Evolutionary conservation across 2,888 invertebrate species (phyloP).

Genomic region (Agrochola circellaris): DNA sequence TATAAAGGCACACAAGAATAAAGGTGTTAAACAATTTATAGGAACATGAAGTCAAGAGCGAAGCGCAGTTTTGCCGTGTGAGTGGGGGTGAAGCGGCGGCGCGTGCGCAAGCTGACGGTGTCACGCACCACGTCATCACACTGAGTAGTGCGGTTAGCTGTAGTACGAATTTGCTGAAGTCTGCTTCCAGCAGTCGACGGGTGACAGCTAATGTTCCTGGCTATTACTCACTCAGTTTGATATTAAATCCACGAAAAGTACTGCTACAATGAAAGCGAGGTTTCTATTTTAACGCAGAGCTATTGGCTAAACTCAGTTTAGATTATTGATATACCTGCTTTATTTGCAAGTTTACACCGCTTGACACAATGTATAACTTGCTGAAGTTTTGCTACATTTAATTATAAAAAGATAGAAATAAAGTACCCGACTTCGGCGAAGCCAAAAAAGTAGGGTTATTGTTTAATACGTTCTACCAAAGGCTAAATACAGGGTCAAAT

Average conservation of each 20-base stretch:
- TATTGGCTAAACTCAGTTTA: not conserved
- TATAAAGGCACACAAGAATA: slow-evolving; percentile 31
- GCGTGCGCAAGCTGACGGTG: slow-evolving; percentile 68
- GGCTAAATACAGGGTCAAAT: not conserved
- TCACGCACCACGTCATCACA: slow-evolving; percentile 20
- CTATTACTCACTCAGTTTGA: not conserved
- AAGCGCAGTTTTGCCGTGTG: slow-evolving; percentile 61
- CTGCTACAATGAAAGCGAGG: not conserved
- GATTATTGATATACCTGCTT: not conserved
- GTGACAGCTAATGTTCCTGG: not conserved
- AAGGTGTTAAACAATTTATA: not conserved
- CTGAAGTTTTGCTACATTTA: not conserved
- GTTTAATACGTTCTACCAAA: not conserved
- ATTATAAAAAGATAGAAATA: not conserved
- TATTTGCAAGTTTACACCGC: no score
- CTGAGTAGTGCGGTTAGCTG: not conserved
- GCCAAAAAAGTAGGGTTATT: not conserved
- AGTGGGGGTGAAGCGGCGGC: slow-evolving; percentile 82
- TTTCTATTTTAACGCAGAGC: not conserved
- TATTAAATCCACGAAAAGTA: not conserved
- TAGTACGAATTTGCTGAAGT: not conserved
- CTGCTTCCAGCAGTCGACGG: not conserved
- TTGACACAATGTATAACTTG: not conserved
- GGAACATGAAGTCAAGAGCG: slow-evolving; percentile 21
- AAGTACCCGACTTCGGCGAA: no score